These are phyloP conservation scores for Conopomorpha cramerella DNA, from an alignment of 1,140 invertebrate species.

Conservation along the genomic window DNA sequence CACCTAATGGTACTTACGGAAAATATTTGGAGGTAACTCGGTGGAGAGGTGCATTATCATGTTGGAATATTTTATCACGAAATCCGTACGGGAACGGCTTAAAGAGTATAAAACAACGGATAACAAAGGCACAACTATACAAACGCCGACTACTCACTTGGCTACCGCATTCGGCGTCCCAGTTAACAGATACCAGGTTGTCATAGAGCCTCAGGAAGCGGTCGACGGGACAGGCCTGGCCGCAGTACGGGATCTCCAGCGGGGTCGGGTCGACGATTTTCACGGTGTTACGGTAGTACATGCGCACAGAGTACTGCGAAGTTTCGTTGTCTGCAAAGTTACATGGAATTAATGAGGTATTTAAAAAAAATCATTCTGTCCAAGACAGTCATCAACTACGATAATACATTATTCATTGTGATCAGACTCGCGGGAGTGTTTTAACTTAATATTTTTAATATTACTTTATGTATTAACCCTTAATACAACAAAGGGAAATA, in stretches of 20 bases:
- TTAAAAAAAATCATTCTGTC: background rate
- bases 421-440: no score
- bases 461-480: background rate
- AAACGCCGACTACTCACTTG: no score
- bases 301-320: constrained; percentile 19
- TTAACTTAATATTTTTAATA: background rate
- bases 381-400: background rate
- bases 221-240: constrained; percentile 19
- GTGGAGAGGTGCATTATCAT: no score
- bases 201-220: constrained; percentile 28
- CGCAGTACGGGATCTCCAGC: constrained; percentile 28
- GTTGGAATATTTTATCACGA: no score
- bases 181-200: constrained; percentile 27
- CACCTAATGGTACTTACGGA: no score
- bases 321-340: background rate
- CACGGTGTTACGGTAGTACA: constrained; percentile 32
- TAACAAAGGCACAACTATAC: no score
- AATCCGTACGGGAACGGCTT: no score
- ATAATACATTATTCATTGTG: background rate
- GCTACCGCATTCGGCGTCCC: constrained; percentile 26
- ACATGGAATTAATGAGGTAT: background rate
- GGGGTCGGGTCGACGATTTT: constrained; percentile 25
- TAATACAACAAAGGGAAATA: no score
- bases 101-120: no score
- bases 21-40: no score